Evolutionary conservation across 1,140 invertebrate genomes (phyloP).

Genomic region (Ceratina australensis): DNA sequence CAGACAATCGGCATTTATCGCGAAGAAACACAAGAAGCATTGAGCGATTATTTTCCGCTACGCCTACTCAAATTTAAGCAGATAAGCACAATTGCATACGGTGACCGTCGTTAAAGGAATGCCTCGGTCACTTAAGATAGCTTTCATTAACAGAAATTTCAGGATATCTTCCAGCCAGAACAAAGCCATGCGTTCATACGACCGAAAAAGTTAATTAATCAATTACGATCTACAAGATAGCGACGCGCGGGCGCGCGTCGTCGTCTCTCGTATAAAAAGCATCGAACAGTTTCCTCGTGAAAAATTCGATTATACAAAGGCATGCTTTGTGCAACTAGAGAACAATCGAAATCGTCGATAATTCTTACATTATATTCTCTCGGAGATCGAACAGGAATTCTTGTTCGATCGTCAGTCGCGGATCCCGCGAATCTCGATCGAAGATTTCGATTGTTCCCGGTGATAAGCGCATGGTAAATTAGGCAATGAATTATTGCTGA

Average conservation of each 20-base stretch:
- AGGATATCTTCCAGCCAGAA: slow-evolving; percentile 15
- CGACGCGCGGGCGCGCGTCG: no score
- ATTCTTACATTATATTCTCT: neutral
- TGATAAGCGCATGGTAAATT: slow-evolving; percentile 60
- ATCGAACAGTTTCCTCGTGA: neutral
- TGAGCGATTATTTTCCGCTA: slow-evolving; percentile 26
- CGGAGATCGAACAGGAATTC: neutral
- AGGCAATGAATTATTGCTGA: slow-evolving; percentile 74
- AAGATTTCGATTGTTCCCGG: slow-evolving; percentile 42
- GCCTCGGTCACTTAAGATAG: slow-evolving; percentile 11
- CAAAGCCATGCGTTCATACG: slow-evolving; percentile 26
- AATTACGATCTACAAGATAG: slow-evolving; percentile 14
- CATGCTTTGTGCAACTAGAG: neutral
- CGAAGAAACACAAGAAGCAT: slow-evolving; percentile 7
- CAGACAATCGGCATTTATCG: slow-evolving; percentile 30
- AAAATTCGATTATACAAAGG: neutral
- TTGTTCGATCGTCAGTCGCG: neutral
- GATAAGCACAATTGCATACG: slow-evolving; percentile 30
- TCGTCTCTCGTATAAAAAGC: neutral
- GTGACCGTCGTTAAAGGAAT: slow-evolving; percentile 20
- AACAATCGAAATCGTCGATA: neutral
- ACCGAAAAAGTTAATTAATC: slow-evolving; percentile 42
- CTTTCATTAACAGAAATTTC: slow-evolving; percentile 17
- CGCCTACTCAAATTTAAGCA: slow-evolving; percentile 37
- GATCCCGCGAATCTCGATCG: no score